Evolutionary conservation across 2,888 invertebrate species (phyloP), one percentile per base, ranked within the genome.

Genomic region (Erynnis tages): DNA sequence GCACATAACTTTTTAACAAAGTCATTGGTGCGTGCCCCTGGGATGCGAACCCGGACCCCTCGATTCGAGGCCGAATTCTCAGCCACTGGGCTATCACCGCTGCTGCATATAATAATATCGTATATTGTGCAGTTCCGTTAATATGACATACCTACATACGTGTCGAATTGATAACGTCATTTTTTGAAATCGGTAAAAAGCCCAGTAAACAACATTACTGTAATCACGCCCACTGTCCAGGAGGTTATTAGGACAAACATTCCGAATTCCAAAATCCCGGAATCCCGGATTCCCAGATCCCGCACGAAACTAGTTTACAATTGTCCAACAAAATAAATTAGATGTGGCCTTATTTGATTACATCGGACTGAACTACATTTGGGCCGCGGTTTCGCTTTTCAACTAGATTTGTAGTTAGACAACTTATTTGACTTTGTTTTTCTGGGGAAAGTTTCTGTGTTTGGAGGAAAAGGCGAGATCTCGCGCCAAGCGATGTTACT

Each of bases 321-420:
- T 40, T 32, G 38, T 40, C 38, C 29, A 29, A 47, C 37, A 21
- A 25, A 48, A 40, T 40, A 40, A 48, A 48, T 48, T 32, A 48
- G 48, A 48, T 25, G 40, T 8, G 40, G 16, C 23, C 16, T 46
- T 25, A 37, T 30, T 30, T 47, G 40, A 48, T 48, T 48, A 48
- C 38, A 25, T 16, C 4, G 40, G 40, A 32, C 38, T 30, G 35
- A 4, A 35, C n/a, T 8, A 17, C 1, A 1, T 35, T 32, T 32
- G 11, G 29, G 1, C 29, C 11, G 30, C 11, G 6, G 11, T 6
- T 30, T 30, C 30, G 10, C 30, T 30, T 27, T 27, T 27, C 27
- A 27, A 27, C n/a, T n/a, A n/a, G n/a, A n/a, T n/a, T n/a, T n/a
- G n/a, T n/a, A n/a, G n/a, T n/a, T n/a, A n/a, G n/a, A n/a, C n/a